Conservation (phyloP, 2,113 vertebrate genomes). For the Lagopus muta region DNA sequence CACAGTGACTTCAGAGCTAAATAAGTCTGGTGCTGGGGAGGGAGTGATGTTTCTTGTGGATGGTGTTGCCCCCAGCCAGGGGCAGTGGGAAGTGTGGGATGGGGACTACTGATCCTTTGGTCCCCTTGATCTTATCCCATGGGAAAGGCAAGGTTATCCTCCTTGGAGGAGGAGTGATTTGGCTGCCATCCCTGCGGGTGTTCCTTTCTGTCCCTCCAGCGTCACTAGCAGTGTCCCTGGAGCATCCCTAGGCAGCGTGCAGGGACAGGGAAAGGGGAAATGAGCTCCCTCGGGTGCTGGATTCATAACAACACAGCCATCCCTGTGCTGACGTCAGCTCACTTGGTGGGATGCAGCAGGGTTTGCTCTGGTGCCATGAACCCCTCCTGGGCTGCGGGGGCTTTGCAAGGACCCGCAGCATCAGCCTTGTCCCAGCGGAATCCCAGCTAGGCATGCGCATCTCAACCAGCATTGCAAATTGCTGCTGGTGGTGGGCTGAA, state of each 20-base stretch:
- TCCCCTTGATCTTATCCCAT: neutral
- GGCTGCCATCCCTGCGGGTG: neutral
- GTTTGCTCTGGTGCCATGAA: neutral
- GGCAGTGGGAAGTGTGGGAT: neutral
- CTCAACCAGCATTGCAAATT: neutral
- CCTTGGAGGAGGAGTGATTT: neutral
- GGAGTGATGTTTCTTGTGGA: neutral
- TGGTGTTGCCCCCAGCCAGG: neutral
- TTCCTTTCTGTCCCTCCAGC: slow-evolving; percentile 59
- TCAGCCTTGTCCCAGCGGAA: neutral
- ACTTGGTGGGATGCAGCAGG: neutral
- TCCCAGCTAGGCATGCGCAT: neutral
- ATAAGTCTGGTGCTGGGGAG: no score
- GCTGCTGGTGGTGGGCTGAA: neutral
- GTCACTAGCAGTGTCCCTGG: slow-evolving; percentile 52
- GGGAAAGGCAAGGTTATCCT: slow-evolving; percentile 1
- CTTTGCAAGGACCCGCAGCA: neutral
- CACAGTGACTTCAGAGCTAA: neutral
- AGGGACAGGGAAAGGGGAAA: neutral
- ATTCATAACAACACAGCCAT: neutral
- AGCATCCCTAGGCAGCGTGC: neutral
- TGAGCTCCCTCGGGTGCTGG: neutral
- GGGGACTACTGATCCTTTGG: no score
- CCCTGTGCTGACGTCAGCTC: neutral
- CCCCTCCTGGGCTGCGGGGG: neutral